Evolutionary conservation across 2,113 vertebrate genomes (phyloP).

Genomic region (Carollia perspicillata): DNA sequence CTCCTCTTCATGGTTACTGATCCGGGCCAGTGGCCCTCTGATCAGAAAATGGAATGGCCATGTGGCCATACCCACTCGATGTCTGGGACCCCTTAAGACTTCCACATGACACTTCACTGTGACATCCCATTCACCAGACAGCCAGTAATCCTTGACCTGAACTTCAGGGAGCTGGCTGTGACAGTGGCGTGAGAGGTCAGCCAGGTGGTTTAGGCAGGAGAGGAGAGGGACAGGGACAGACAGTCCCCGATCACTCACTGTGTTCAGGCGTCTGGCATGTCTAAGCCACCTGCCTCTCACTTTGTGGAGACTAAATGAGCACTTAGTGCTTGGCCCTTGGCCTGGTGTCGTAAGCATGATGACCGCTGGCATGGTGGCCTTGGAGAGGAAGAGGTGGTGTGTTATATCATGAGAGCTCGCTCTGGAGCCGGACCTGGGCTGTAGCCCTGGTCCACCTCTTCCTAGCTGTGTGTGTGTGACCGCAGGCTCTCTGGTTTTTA

Average conservation of each 20-base stretch:
- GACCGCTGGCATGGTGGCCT: neutral
- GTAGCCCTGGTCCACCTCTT: neutral
- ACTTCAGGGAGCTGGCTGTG: neutral
- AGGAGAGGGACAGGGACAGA: neutral
- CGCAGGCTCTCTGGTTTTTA: neutral
- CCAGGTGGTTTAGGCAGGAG: neutral
- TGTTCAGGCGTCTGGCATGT: neutral
- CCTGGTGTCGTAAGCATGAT: neutral
- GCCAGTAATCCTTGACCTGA: neutral
- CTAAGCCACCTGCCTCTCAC: neutral
- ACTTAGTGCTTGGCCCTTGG: neutral
- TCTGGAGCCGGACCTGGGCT: neutral
- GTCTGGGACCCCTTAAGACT: neutral
- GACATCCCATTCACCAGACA: neutral
- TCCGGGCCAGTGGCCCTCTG: neutral
- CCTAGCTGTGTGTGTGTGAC: neutral
- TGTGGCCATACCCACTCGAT: neutral
- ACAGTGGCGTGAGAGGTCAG: neutral
- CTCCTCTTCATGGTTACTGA: neutral
- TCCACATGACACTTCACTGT: neutral
- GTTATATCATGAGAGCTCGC: neutral
- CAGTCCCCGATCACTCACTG: neutral
- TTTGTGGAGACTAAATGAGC: neutral
- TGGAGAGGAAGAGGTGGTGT: neutral
- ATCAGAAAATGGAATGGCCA: neutral